These are phyloP conservation scores for Chinchilla lanigera DNA, from an alignment of 2,113 vertebrate species.

Conservation along the genomic window DNA sequence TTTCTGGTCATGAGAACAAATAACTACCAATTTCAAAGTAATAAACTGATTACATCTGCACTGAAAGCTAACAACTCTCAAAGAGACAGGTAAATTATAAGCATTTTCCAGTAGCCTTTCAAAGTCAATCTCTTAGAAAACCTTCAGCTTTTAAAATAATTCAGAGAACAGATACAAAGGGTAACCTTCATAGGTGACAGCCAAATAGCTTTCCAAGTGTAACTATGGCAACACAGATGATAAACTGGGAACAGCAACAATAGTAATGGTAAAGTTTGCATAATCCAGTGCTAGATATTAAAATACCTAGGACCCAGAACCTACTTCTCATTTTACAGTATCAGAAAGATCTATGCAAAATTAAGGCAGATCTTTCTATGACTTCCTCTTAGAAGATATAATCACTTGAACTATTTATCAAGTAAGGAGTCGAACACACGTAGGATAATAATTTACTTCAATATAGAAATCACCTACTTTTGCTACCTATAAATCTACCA, in stretches of 20 bases:
- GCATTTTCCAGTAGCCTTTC: constrained; percentile 33
- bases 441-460: background rate
- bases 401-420: background rate
- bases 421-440: background rate
- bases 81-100: background rate
- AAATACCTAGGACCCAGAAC: background rate
- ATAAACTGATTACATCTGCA: background rate
- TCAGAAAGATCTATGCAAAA: constrained; percentile 28
- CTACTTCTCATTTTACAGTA: constrained; percentile 23
- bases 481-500: background rate
- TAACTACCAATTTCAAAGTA: background rate
- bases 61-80: background rate
- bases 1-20: background rate
- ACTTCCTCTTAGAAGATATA: background rate
- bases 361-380: background rate
- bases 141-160: constrained; percentile 25
- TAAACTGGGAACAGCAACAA: background rate
- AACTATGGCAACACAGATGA: background rate
- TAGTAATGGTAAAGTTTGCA: background rate
- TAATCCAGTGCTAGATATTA: background rate
- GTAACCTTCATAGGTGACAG: background rate
- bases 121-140: background rate
- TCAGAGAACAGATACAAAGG: constrained; percentile 15
- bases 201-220: background rate
- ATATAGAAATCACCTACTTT: background rate